phyloP scores from a whole-genome alignment of 2,113 vertebrate genomes.

The Gadus macrocephalus region DNA sequence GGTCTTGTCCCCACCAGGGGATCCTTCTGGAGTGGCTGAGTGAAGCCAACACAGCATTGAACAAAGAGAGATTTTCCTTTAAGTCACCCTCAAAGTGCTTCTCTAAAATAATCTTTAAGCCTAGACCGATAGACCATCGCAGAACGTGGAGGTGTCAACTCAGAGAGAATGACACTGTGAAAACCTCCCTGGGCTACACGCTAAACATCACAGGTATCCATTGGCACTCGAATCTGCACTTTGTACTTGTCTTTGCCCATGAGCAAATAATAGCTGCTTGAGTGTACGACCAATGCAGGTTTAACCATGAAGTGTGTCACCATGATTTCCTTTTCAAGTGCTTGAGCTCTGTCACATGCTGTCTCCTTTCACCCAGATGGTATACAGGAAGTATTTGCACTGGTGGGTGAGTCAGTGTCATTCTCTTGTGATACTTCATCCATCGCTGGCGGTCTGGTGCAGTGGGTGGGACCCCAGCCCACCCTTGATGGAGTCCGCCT shows the following conservation, averaged over 20 bases:
- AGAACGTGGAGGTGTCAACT: slow-evolving; percentile 54
- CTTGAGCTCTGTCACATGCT: not conserved
- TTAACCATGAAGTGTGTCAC: not conserved
- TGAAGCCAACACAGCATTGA: slow-evolving; percentile 27
- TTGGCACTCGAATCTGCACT: not conserved
- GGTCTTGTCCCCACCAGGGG: slow-evolving; percentile 20
- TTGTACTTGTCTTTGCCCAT: not conserved
- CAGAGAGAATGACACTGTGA: slow-evolving; percentile 19
- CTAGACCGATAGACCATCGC: slow-evolving; percentile 47
- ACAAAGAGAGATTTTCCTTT: slow-evolving; percentile 34
- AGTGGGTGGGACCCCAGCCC: not conserved
- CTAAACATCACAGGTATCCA: slow-evolving; percentile 44
- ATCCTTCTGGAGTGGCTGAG: slow-evolving; percentile 38
- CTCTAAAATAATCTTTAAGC: slow-evolving; percentile 37
- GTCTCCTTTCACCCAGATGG: slow-evolving; percentile 39
- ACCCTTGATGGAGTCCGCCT: not conserved
- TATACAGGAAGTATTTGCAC: slow-evolving; percentile 55
- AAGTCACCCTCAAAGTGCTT: slow-evolving; percentile 20
- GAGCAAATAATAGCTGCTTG: no score
- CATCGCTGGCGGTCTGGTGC: not conserved
- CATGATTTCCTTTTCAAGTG: not conserved
- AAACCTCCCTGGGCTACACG: slow-evolving; percentile 20
- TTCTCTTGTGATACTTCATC: slow-evolving; percentile 45
- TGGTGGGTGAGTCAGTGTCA: slow-evolving; percentile 50
- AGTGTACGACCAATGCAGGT: not conserved